A percentile compares a stretch with the other conserved stretches of the same genome.
Conservation (phyloP, 2,113 vertebrate genomes). For the Theristicus caerulescens region DNA sequence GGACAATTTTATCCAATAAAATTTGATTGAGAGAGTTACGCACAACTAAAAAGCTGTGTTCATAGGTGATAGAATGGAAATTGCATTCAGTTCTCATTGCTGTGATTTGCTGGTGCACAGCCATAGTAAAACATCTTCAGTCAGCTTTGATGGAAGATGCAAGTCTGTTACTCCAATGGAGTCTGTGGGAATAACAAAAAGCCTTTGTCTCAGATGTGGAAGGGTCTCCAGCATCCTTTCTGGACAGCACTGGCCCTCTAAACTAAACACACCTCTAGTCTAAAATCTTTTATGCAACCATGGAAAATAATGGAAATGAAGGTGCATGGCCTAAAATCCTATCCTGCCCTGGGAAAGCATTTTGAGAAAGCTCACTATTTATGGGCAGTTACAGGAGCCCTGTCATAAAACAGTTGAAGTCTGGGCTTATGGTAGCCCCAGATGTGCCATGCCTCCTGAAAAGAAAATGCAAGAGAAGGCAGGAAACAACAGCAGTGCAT, state of each 20-base stretch:
- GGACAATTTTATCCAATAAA: not conserved
- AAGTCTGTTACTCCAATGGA: not conserved
- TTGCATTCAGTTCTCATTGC: not conserved
- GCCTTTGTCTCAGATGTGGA: not conserved
- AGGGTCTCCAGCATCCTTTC: not conserved
- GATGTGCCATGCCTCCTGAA: not conserved
- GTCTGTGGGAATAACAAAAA: not conserved
- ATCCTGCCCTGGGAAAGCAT: not conserved
- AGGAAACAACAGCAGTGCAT: not conserved
- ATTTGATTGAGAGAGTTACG: not conserved
- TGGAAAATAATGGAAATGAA: not conserved
- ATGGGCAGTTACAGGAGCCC: not conserved
- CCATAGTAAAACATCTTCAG: not conserved
- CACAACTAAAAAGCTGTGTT: not conserved
- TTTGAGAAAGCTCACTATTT: not conserved
- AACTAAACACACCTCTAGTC: not conserved
- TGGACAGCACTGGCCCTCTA: not conserved
- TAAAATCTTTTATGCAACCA: not conserved
- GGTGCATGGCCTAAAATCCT: not conserved
- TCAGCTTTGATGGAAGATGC: not conserved
- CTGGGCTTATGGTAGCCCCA: not conserved
- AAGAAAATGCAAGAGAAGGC: not conserved
- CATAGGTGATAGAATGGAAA: not conserved
- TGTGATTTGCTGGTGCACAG: not conserved
- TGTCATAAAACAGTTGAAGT: not conserved